Evolutionary conservation across 1,140 invertebrate genomes (phyloP).

Genomic region (Lepidurus arcticus): DNA sequence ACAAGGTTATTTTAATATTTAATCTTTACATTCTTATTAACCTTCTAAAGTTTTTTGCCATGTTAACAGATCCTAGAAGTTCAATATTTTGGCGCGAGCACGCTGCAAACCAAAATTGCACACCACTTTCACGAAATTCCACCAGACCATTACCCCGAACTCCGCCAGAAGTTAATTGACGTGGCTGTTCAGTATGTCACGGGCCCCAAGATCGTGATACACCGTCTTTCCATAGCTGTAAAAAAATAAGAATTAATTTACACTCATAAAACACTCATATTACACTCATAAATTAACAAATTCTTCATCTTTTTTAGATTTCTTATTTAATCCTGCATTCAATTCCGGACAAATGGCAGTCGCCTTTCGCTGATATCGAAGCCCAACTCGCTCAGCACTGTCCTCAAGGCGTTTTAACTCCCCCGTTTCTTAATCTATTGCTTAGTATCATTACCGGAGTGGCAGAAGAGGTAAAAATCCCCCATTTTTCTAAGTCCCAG

Average conservation of each 20-base stretch:
- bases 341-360: slow-evolving; percentile 56
- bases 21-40: slow-evolving; percentile 36
- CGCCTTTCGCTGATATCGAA: slow-evolving; percentile 58
- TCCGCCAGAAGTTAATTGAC: slow-evolving; percentile 69
- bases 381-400: slow-evolving; percentile 56
- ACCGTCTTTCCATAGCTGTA: slow-evolving; percentile 79
- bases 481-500: neutral
- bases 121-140: slow-evolving; percentile 81
- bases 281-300: slow-evolving; percentile 24
- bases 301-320: slow-evolving; percentile 49
- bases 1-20: slow-evolving; percentile 55
- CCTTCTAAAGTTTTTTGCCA: slow-evolving; percentile 31
- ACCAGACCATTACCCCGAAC: slow-evolving; percentile 60
- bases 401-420: slow-evolving; percentile 51
- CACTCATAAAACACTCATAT: slow-evolving; percentile 2
- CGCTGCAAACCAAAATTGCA: slow-evolving; percentile 77
- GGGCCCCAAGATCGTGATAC: slow-evolving; percentile 75
- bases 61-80: slow-evolving; percentile 65
- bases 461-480: slow-evolving; percentile 65
- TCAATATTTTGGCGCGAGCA: slow-evolving; percentile 87
- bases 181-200: slow-evolving; percentile 65
- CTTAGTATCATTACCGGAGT: slow-evolving; percentile 67
- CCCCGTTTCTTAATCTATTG: slow-evolving; percentile 55
- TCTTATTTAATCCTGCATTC: slow-evolving; percentile 62
- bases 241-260: slow-evolving; percentile 44